These are phyloP conservation scores for Nebria ingens DNA, from an alignment of 1,140 invertebrate genomes.

Conservation along the genomic window DNA sequence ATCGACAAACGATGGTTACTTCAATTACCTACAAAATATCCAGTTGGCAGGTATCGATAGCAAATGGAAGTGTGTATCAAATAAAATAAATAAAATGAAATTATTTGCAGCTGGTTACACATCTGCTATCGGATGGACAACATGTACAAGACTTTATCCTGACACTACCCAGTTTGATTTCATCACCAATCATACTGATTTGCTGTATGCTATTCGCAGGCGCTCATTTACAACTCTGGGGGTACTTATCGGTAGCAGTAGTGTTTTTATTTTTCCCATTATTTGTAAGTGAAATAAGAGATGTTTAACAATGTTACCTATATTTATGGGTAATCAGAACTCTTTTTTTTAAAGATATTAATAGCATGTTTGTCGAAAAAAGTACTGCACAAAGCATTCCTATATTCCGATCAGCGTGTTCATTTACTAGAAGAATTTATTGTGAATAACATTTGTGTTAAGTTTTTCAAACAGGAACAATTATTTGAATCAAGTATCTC, in stretches of 20 bases:
- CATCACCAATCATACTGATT: constrained; percentile 14
- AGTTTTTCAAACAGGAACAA: neutral
- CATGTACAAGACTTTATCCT: constrained; percentile 14
- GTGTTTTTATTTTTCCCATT: constrained; percentile 21
- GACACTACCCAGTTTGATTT: constrained; percentile 21
- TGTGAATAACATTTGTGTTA: neutral
- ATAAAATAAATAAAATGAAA: too few relatives aligned
- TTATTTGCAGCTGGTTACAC: neutral
- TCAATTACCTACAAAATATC: constrained; percentile 22
- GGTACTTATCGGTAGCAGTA: constrained; percentile 22
- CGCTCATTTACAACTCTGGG: constrained; percentile 19
- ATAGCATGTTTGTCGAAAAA: neutral
- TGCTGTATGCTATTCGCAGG: constrained; percentile 17
- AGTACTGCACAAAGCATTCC: neutral
- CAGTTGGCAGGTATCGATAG: constrained; percentile 14
- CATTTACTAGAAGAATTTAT: neutral
- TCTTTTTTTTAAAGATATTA: neutral
- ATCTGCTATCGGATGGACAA: neutral
- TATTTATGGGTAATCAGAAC: constrained; percentile 11
- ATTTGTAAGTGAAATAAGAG: constrained; percentile 18
- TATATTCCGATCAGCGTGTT: neutral
- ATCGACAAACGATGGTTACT: constrained; percentile 22
- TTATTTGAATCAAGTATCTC: neutral
- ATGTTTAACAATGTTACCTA: constrained; percentile 18
- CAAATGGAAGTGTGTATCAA: too few relatives aligned